Evolutionary conservation across 2,113 vertebrate species (phyloP).

Genomic region (Oreotrochilus melanogaster): DNA sequence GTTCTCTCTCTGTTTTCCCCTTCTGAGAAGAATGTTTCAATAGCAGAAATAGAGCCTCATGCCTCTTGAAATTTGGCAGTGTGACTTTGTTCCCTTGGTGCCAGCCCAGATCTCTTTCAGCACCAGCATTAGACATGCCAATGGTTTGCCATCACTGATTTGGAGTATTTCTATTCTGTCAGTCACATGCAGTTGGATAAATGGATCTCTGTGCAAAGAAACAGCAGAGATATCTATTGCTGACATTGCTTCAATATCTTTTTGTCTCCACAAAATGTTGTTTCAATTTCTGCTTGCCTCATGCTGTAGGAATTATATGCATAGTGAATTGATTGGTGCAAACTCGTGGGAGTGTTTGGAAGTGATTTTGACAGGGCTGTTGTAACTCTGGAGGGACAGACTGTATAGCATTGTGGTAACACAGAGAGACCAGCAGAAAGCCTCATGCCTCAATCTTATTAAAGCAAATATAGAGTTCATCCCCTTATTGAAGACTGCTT

Average conservation of each 20-base stretch:
- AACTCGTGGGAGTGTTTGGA: not conserved
- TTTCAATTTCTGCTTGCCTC: not conserved
- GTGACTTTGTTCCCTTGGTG: not conserved
- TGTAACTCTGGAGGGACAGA: not conserved
- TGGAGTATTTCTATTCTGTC: not conserved
- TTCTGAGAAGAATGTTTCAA: not conserved
- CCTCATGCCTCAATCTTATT: not conserved
- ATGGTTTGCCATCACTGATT: not conserved
- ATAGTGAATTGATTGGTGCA: not conserved
- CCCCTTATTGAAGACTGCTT: not conserved
- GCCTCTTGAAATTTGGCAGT: constrained; percentile 5
- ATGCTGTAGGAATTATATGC: not conserved
- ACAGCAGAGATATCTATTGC: not conserved
- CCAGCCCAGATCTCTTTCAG: constrained; percentile 3
- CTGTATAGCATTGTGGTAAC: not conserved
- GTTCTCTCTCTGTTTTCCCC: not conserved
- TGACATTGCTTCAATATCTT: not conserved
- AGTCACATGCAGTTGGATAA: not conserved
- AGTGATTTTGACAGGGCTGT: constrained; percentile 16
- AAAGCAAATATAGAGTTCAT: not conserved
- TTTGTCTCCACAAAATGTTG: constrained; percentile 23
- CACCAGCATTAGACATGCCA: not conserved
- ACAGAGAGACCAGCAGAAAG: not conserved
- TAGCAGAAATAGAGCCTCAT: not conserved
- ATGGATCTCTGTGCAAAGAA: not conserved